Base-by-base conservation (phyloP, 2,797 vertebrate genomes). In the Cirrhinus molitorella region DNA sequence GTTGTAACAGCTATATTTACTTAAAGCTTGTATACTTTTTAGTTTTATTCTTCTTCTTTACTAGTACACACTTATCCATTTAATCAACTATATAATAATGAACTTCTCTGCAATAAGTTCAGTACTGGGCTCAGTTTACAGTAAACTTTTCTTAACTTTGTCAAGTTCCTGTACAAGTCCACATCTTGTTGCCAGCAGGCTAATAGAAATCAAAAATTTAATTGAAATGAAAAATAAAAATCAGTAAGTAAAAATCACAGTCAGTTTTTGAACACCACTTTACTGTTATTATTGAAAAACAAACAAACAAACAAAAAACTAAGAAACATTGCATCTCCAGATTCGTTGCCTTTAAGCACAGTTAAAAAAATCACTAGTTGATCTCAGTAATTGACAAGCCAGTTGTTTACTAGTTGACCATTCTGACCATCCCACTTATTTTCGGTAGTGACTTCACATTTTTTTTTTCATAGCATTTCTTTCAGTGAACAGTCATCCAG, bases 401-500 rank as follows among this genome's bases (percentile, higher is more conserved):
- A 7, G 11, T 31, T 65, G 12, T 78, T 78, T 28, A 19, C 17
- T 65, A 78, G 59, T n/a, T 3, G 1, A n/a, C 19, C 19, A 28
- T 77, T 47, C 11, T 49, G 16, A 19, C 5, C 57, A 37, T 31
- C 34, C 31, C 16, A 43, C 68, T 63, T n/a, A 47, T 37, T 74
- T 81, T 73, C 45, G 31, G 40, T n/a, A 68, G 16, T 51, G 37
- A 61, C 53, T 70, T 13, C 2, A 81, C 28, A 63, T 45, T 45
- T 31, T 63, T 53, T 66, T 19, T 40, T 59, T 80, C 9, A 5
- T 67, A 57, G 25, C 43, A 28, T 82, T 65, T 55, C 81, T 51
- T 73, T 74, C 40, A 80, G 34, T 23, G 66, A 70, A 70, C 21
- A 70, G 61, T 67, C 81, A 83, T 71, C 40, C 80, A 65, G 34